Evolutionary conservation across 1,140 invertebrate genomes (phyloP).

Genomic region (Drosophila rhopaloa): DNA sequence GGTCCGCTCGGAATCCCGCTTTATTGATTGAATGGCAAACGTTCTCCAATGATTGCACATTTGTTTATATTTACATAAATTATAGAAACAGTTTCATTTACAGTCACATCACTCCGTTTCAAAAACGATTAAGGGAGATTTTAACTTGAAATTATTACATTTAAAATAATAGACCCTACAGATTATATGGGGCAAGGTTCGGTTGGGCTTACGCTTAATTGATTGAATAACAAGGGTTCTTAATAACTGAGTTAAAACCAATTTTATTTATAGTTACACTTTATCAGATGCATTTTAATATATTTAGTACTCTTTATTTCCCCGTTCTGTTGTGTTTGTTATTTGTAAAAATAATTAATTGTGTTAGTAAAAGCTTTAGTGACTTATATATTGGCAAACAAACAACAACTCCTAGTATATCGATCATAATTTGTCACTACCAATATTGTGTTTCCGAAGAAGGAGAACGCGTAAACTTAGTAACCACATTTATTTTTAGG

Average conservation of each 20-base stretch:
- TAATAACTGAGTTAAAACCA: neutral
- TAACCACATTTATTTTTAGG: slow-evolving; percentile 27
- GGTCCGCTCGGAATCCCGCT: slow-evolving; percentile 16
- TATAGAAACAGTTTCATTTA: slow-evolving; percentile 5
- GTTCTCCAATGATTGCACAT: slow-evolving; percentile 5
- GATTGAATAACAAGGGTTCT: slow-evolving; percentile 24
- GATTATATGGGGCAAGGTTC: slow-evolving; percentile 2
- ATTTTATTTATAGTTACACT: neutral
- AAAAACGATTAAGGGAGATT: neutral
- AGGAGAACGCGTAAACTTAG: slow-evolving; percentile 2
- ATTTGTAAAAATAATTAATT: neutral
- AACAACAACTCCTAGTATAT: neutral
- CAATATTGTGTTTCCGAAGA: slow-evolving; percentile 2
- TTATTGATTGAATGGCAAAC: slow-evolving; percentile 41
- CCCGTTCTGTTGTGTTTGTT: neutral
- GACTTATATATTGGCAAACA: slow-evolving; percentile 14
- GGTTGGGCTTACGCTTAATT: slow-evolving; percentile 17
- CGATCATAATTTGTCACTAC: slow-evolving; percentile 28
- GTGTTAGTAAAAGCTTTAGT: neutral
- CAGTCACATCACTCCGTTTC: neutral
- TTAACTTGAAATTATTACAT: too few species aligned
- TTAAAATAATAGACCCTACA: too few species aligned
- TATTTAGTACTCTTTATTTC: neutral
- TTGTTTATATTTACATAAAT: slow-evolving; percentile 47
- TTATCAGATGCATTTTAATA: too few species aligned